Evolutionary conservation across 2,888 invertebrate species (phyloP).

Genomic region (Rhagonycha fulva): DNA sequence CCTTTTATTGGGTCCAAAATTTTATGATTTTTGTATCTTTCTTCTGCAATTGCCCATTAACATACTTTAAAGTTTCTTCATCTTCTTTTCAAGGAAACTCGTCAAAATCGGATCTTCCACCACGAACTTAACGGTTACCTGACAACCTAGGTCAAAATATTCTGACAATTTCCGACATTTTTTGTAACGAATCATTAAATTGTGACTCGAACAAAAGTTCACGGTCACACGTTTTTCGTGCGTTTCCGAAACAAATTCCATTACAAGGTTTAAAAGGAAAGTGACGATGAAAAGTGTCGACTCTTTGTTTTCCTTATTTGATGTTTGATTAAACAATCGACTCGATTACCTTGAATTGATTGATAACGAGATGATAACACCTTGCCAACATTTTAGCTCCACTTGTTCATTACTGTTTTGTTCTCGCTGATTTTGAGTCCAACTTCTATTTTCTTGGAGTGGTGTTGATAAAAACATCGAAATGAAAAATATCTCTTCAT

Average conservation of each 20-base stretch:
- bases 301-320: neutral
- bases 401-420: neutral
- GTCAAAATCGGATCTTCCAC: neutral
- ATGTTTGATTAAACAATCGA: neutral
- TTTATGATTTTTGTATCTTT: neutral
- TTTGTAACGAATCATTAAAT: neutral
- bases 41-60: neutral
- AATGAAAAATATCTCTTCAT: neutral
- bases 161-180: neutral
- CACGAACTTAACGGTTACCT: neutral
- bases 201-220: neutral
- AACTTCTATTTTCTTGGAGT: neutral
- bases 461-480: neutral
- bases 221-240: neutral
- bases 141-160: neutral
- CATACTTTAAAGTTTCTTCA: neutral
- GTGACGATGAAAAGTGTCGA: neutral
- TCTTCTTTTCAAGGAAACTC: neutral
- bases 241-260: neutral
- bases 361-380: neutral
- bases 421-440: neutral
- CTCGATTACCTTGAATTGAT: neutral
- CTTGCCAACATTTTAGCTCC: neutral
- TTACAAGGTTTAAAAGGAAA: neutral
- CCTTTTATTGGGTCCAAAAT: neutral